Evolutionary conservation across 2,797 vertebrate genomes (phyloP).

Genomic region (Chrosomus eos): DNA sequence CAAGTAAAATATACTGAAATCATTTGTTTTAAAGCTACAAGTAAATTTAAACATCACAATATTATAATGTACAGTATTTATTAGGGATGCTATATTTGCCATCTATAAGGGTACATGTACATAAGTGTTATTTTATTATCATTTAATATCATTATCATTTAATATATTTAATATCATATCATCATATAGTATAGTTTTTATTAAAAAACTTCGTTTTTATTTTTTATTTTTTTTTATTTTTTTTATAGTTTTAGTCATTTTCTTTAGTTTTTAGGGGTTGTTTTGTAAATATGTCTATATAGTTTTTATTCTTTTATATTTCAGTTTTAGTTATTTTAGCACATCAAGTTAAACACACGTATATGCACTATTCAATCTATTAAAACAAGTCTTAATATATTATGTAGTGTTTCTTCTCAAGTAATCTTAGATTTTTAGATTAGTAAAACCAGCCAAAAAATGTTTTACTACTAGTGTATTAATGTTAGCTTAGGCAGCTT

Average conservation of each 20-base stretch:
- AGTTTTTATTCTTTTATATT: not conserved
- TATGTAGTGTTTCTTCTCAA: not conserved
- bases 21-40: not conserved
- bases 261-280: not conserved
- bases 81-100: not conserved
- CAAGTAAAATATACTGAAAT: too few species aligned
- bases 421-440: not conserved
- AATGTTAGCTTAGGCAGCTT: not conserved
- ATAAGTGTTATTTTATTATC: not conserved
- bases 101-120: not conserved
- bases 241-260: not conserved
- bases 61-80: not conserved
- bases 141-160: not conserved
- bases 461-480: not conserved
- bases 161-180: too few species aligned
- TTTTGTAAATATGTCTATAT: not conserved
- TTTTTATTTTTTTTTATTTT: not conserved
- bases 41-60: not conserved
- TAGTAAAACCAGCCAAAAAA: not conserved
- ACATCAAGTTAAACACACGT: not conserved
- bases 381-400: not conserved
- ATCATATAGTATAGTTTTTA: too few species aligned
- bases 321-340: not conserved
- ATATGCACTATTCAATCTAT: not conserved
- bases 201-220: fast-evolving